Conservation (phyloP, 2,888 invertebrate genomes). For the Iphiclides podalirius region DNA sequence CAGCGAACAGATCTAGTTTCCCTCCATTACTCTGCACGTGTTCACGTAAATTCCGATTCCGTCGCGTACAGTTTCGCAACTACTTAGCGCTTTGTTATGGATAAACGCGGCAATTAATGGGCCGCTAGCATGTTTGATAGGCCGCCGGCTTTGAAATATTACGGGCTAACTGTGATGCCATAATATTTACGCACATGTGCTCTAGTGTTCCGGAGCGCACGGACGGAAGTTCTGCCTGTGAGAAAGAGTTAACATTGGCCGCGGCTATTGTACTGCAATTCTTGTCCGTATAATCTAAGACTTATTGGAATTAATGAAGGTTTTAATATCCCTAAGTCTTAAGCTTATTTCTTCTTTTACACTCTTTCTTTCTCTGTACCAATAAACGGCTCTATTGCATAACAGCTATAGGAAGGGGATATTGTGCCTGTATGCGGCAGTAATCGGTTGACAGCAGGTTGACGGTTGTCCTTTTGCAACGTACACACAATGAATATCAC, state of each 20-base stretch:
- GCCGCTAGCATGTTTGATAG: conserved; percentile 38
- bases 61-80: conserved; percentile 20
- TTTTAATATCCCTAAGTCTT: no score
- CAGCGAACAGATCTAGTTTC: conserved; percentile 8
- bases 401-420: no score
- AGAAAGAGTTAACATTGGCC: conserved; percentile 1
- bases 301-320: no score
- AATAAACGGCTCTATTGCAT: no score
- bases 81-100: conserved; percentile 27
- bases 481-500: no score
- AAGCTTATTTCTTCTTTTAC: no score
- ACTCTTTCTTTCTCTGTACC: no score
- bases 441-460: no score
- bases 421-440: no score
- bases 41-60: conserved; percentile 43
- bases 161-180: conserved; percentile 20
- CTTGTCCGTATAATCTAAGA: no score
- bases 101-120: conserved; percentile 40
- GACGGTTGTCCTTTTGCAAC: no score
- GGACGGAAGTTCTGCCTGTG: conserved; percentile 1
- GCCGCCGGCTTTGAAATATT: conserved; percentile 28
- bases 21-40: conserved; percentile 29
- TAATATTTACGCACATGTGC: conserved; percentile 16
- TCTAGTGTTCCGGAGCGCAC: conserved; percentile 7
- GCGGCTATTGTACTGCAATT: no score